These are phyloP conservation scores for Lates calcarifer DNA, from an alignment of 2,113 vertebrate genomes.

Conservation along the genomic window DNA sequence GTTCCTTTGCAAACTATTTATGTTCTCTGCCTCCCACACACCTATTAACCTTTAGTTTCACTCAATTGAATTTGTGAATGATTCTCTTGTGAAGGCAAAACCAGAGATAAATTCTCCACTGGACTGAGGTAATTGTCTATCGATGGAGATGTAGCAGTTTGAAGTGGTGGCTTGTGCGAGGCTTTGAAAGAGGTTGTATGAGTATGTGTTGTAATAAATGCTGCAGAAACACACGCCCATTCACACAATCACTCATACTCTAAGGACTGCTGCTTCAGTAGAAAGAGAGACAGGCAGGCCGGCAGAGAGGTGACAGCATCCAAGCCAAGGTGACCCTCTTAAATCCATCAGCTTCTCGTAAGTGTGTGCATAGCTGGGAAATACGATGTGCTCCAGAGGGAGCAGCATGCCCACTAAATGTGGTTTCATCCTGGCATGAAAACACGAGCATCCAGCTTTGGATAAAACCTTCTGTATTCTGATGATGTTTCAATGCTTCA, in stretches of 20 bases:
- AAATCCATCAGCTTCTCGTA: slow-evolving; percentile 56
- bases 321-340: slow-evolving; percentile 77
- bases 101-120: slow-evolving; percentile 51
- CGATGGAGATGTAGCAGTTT: slow-evolving; percentile 48
- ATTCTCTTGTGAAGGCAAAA: slow-evolving; percentile 48
- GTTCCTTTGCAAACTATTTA: slow-evolving; percentile 59
- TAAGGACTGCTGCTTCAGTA: slow-evolving; percentile 47
- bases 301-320: slow-evolving; percentile 54
- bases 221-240: neutral
- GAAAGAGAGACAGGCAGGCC: slow-evolving; percentile 39
- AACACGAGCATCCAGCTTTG: neutral
- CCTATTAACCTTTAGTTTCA: slow-evolving; percentile 72
- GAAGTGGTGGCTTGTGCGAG: slow-evolving; percentile 29
- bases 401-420: slow-evolving; percentile 28
- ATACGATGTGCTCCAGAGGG: slow-evolving; percentile 13
- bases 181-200: slow-evolving; percentile 23
- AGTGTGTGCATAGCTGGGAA: slow-evolving; percentile 1
- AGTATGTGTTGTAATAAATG: slow-evolving; percentile 24
- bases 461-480: slow-evolving; percentile 1
- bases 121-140: slow-evolving; percentile 57
- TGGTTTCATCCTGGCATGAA: slow-evolving; percentile 18
- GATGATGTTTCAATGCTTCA: slow-evolving; percentile 8
- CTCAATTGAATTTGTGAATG: slow-evolving; percentile 68
- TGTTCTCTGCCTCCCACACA: slow-evolving; percentile 38
- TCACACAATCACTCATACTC: slow-evolving; percentile 33